Percentiles rank a stretch among this genome's conserved stretches.
These are phyloP conservation scores for Tauraco erythrolophus DNA, from an alignment of 2,113 vertebrate species.

Conservation along the genomic window DNA sequence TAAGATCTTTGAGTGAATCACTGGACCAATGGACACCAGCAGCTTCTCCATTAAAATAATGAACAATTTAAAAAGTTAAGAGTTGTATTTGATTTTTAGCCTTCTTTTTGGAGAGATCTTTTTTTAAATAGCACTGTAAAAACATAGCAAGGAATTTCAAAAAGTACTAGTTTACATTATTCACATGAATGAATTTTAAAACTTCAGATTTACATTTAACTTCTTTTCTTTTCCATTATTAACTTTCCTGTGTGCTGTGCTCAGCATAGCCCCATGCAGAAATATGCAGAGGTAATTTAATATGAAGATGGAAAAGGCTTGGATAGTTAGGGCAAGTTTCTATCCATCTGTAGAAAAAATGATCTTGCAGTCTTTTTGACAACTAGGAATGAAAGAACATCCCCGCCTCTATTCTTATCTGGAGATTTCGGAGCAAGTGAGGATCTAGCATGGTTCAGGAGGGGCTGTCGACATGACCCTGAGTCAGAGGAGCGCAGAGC, in stretches of 20 bases:
- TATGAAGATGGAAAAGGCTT: slow-evolving; percentile 4
- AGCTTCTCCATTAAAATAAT: neutral
- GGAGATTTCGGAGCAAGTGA: neutral
- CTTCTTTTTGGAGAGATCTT: neutral
- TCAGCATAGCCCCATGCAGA: neutral
- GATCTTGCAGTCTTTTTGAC: neutral
- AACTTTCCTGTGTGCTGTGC: neutral
- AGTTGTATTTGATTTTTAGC: neutral
- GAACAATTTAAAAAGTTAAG: neutral
- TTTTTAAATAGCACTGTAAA: neutral
- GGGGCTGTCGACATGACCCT: rapidly evolving
- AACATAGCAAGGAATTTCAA: neutral
- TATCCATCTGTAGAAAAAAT: neutral
- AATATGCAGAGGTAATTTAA: slow-evolving; percentile 12
- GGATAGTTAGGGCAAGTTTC: neutral
- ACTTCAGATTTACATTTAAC: slow-evolving; percentile 16
- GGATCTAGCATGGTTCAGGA: neutral
- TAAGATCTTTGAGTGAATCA: neutral
- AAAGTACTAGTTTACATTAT: slow-evolving; percentile 17
- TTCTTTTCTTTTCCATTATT: slow-evolving; percentile 43
- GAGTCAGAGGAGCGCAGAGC: neutral
- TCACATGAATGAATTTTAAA: slow-evolving; percentile 39
- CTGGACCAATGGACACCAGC: neutral
- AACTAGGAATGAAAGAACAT: neutral
- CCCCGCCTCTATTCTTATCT: neutral